Evolutionary conservation across 2,797 vertebrate species (phyloP).

Genomic region (Nyctibius grandis): DNA sequence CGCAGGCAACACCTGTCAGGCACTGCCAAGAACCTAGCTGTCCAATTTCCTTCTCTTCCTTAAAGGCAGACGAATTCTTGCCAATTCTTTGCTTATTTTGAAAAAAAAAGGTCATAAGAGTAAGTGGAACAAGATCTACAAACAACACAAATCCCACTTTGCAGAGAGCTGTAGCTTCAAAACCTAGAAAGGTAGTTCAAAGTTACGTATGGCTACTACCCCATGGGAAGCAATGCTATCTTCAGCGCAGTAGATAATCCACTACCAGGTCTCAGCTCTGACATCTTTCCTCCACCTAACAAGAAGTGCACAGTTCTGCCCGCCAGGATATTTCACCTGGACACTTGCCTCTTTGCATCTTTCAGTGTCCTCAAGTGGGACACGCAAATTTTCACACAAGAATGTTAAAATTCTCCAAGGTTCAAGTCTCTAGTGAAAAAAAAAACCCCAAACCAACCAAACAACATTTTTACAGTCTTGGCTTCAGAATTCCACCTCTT

Average conservation of each 20-base stretch:
- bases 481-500: neutral
- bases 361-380: neutral
- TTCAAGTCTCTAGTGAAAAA: neutral
- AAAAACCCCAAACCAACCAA: neutral
- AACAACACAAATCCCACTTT: neutral
- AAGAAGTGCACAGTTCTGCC: neutral
- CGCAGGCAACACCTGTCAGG: neutral
- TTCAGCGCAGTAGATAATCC: neutral
- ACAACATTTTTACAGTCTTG: neutral
- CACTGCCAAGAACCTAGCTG: neutral
- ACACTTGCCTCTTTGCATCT: neutral
- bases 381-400: neutral
- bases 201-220: neutral
- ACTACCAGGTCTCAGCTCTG: neutral
- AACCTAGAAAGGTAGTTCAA: neutral
- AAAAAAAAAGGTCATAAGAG: neutral
- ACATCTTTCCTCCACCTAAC: neutral
- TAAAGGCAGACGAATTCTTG: neutral
- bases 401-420: neutral
- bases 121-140: neutral
- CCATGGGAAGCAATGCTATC: neutral
- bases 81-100: neutral
- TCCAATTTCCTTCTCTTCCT: neutral
- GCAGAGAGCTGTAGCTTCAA: neutral
- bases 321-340: neutral